Evolutionary conservation across 2,797 vertebrate genomes (phyloP), one percentile per base, ranked within the genome.

Genomic region (Garrulus glandarius): DNA sequence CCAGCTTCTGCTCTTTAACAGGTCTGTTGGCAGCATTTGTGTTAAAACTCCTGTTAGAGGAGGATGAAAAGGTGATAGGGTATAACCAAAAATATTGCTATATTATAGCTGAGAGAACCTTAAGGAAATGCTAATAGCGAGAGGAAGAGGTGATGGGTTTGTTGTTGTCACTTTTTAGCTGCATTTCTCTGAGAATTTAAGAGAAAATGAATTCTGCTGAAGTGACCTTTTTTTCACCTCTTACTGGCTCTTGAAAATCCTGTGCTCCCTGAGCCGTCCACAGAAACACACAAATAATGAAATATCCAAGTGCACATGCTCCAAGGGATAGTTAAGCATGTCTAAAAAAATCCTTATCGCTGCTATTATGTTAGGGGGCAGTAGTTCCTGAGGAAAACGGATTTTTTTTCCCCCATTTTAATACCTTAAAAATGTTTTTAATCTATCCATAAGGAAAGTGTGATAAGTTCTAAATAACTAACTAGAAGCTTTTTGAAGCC

Each of bases 181-280:
- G 41, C 43, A 5, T 79, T 93, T 92, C 49, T 93, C n/a, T 55
- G 50, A 80, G 87, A 86, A 81, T 89, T 89, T 72, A 69, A 72
- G 59, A 91, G 78, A 70, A 94, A 83, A 95, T 80, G 12, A 80
- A 49, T 94, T 88, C 56, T 94, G 64, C 32, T 29, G 13, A 87
- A 79, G 78, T 90, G 84, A 95, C 92, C 87, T 93, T 84, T 86
- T 79, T 71, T 91, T 91, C 82, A 93, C 69, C 93, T 94, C 87
- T 69, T 92, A 24, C 52, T 84, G 56, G 37, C 44, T 95, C 52
- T 88, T 90, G 65, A 82, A 93, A 88, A 92, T 77, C 74, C 57
- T 79, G 9, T 80, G 89, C 39, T 95, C 37, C 64, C 72, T 61
- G 44, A 74, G 55, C 68, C 26, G 2, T 91, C 84, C 57, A 78